Percentiles rank a stretch among this genome's conserved stretches.
Conservation (phyloP, 2,888 invertebrate genomes). For the Mythimna pallens region DNA sequence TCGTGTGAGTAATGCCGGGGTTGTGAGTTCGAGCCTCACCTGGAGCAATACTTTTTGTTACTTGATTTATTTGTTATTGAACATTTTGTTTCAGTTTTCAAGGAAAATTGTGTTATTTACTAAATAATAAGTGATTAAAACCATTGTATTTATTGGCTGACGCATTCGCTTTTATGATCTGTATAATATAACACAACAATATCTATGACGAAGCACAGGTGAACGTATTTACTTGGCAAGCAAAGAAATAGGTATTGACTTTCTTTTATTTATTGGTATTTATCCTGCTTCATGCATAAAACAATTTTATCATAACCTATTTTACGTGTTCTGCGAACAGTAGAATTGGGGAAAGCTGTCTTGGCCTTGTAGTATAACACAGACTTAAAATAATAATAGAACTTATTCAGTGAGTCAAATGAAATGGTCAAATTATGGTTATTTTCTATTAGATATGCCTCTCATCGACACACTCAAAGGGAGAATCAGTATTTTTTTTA, state of each 20-base stretch:
- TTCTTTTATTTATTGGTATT: background rate
- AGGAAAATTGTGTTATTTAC: background rate
- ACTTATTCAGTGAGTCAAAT: background rate
- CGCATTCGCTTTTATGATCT: background rate
- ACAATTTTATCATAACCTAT: background rate
- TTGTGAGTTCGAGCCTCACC: conserved; percentile 99
- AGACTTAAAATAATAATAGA: background rate
- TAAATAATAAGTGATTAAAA: background rate
- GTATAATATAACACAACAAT: background rate
- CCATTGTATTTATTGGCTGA: background rate
- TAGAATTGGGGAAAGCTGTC: too few species aligned
- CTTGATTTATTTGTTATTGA: background rate
- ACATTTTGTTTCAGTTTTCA: background rate
- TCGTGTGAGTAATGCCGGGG: conserved; percentile 98
- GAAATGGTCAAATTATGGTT: background rate
- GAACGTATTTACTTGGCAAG: background rate
- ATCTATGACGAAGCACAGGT: background rate
- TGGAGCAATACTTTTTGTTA: conserved; percentile 94
- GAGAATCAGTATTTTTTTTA: background rate
- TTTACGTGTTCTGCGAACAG: too few species aligned
- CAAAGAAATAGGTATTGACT: background rate
- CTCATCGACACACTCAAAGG: background rate
- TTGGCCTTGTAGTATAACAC: background rate
- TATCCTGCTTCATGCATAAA: background rate
- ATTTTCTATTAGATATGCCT: background rate